Base-by-base conservation (phyloP, 2,888 invertebrate species). In the Drosophila ustulata region DNA sequence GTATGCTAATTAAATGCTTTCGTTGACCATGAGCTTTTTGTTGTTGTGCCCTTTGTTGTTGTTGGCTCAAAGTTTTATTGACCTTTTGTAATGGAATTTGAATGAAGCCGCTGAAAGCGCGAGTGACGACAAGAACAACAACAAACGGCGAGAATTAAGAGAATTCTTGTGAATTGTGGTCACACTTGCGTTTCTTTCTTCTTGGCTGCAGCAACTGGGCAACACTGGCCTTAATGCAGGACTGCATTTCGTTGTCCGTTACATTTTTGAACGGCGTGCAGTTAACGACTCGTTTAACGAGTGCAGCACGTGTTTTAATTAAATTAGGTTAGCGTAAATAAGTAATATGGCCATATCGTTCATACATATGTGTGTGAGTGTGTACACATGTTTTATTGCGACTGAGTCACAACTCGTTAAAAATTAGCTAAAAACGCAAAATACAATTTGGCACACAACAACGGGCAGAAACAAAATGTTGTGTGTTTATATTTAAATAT, bases 1-100 rank as follows among this genome's bases (percentile, higher is more conserved):
- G 59, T 83, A 85, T 85, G 89, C 77, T 85, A 85, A 85, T 85
- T 89, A 82, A 85, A 84, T 84, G 85, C 88, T 89, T 89, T 84
- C 88, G 79, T 87, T 85, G 89, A 85, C 84, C 84, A 85, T 85
- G 89, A 85, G 89, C 79, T 84, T 83, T 71, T 59, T 32, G 50
- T 57, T 63, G 62, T 39, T 56, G 46, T 41, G 52, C 37, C 56
- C 62, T 53, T 45, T 18, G 41, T 55, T 59, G 64, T 39, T 61
- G 34, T 58, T 64, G 83, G 76, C 68, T 82, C 69, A 75, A 69
- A 53, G 88, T 83, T 83, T 88, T 83, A 83, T 88, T 83, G 86
- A 88, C 83, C 86, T 82, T 77, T 79, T 87, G 71, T 66, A 82
- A 77, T 69, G 82, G 76, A 75, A 75, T 78, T 75, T 72, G 59